These are phyloP conservation scores for Homalodisca vitripennis DNA, from an alignment of 1,140 invertebrate genomes.

Conservation along the genomic window DNA sequence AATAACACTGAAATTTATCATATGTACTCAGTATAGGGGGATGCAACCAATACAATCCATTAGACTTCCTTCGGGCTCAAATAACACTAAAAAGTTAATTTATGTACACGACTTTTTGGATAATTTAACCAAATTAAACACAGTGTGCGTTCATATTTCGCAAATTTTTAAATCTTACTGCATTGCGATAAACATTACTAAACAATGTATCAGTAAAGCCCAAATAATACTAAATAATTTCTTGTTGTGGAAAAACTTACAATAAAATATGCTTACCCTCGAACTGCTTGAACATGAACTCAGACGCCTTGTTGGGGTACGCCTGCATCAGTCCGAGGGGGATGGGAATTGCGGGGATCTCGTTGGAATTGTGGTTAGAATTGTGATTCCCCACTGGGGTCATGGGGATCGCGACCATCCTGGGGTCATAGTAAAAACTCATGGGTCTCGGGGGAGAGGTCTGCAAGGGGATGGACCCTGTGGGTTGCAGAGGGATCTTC, in stretches of 20 bases:
- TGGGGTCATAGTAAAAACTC: conserved; percentile 31
- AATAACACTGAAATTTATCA: no score
- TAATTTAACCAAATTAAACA: no score
- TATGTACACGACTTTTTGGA: no score
- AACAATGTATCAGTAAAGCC: no score
- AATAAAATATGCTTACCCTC: conserved; percentile 56
- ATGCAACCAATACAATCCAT: no score
- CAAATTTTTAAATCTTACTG: no score
- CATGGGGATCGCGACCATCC: conserved; percentile 31
- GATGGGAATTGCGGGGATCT: conserved; percentile 47
- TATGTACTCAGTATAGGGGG: no score
- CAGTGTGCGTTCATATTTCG: no score
- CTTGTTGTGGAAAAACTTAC: no score
- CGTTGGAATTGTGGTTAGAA: conserved; percentile 50
- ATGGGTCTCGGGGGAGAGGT: conserved; percentile 19
- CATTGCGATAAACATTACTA: neutral
- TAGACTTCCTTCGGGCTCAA: no score
- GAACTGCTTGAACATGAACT: conserved; percentile 73
- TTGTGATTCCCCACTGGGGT: conserved; percentile 43
- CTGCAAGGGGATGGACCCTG: neutral
- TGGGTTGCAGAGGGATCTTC: conserved; percentile 25
- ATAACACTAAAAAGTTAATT: no score
- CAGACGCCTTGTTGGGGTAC: conserved; percentile 63
- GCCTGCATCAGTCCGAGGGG: conserved; percentile 54
- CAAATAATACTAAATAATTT: no score